Percentiles rank a stretch among this genome's conserved stretches.
phyloP scores from a whole-genome alignment of 2,797 vertebrate species.

The Enteromius anoplus region DNA sequence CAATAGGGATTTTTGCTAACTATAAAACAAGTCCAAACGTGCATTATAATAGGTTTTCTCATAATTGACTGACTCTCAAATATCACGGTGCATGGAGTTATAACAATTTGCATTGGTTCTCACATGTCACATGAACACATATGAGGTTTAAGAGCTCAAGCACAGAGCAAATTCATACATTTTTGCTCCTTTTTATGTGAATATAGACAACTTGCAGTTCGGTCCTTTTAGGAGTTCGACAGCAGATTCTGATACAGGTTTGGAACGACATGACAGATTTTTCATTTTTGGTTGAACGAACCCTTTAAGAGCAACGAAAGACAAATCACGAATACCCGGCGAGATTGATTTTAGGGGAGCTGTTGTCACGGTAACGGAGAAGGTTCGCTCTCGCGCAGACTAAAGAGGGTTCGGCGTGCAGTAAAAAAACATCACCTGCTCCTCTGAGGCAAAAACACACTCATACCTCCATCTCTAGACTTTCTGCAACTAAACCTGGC shows the following conservation, averaged over 20 bases:
- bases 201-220: background rate
- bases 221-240: background rate
- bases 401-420: constrained; percentile 36
- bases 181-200: background rate
- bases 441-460: constrained; percentile 25
- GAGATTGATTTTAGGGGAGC: constrained; percentile 51
- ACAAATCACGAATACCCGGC: constrained; percentile 29
- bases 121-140: background rate
- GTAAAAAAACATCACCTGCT: constrained; percentile 41
- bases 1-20: background rate
- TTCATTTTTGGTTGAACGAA: constrained; percentile 10
- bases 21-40: background rate
- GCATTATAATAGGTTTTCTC: background rate
- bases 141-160: background rate
- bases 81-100: background rate
- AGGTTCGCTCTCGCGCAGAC: constrained; percentile 15
- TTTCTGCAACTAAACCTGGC: constrained; percentile 11
- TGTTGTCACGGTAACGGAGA: constrained; percentile 53
- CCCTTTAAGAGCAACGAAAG: constrained; percentile 25
- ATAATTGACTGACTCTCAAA: background rate
- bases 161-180: background rate
- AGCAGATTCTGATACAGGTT: background rate
- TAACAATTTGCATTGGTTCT: background rate
- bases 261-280: background rate
- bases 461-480: constrained; percentile 20